Evolutionary conservation across 2,888 invertebrate genomes (phyloP), one percentile per base, ranked within the genome.

Genomic region (Oasisia sp.): DNA sequence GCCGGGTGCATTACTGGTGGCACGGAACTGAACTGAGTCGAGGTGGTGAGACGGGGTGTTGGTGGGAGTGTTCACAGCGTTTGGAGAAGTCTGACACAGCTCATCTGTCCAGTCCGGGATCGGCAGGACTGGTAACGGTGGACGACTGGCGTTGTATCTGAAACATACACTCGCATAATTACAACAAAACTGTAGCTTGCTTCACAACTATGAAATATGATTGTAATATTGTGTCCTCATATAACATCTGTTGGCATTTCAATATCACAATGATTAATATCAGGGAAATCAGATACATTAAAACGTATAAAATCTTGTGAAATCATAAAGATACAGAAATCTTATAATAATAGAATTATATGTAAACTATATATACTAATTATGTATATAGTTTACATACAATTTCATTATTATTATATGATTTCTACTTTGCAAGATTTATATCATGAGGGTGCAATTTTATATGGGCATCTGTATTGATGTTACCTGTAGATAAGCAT

Each of bases 101-200:
- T 74, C 74, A 7, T 74, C 27, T 74, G 74, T 19, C 74, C 74
- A 74, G 74, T 32, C 11, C 14, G 92, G 92, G 32, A 92, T 56
- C 8, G 92, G 91, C 12, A 92, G 32, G 5, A 27, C 74, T 89
- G 92, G 92, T 45, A 90, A 56, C 32, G 32, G 32, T 45, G 92
- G 92, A 74, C 91, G 91, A 7, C 56, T 58, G 89, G 92, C 91
- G 91, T 58, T 90, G 89, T 50, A 92, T 38, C 92, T 92, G 74
- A 5, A 74, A 50, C 14, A 44, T 27, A 45, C n/a, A 90, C 44
- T 32, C 12, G 14, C 2, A 58, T 58, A n/a, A 90, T 32, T 90
- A 32, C 14, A 90, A 90, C n/a, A 89, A 38, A 38, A 38, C 32
- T 90, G 14, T 27, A 45, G 45, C 45, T 50, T 50, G 9, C 50